Percentiles rank a stretch among this genome's conserved stretches.
phyloP scores from a whole-genome alignment of 2,888 invertebrate species.

The Chalcosyrphus nemorum region DNA sequence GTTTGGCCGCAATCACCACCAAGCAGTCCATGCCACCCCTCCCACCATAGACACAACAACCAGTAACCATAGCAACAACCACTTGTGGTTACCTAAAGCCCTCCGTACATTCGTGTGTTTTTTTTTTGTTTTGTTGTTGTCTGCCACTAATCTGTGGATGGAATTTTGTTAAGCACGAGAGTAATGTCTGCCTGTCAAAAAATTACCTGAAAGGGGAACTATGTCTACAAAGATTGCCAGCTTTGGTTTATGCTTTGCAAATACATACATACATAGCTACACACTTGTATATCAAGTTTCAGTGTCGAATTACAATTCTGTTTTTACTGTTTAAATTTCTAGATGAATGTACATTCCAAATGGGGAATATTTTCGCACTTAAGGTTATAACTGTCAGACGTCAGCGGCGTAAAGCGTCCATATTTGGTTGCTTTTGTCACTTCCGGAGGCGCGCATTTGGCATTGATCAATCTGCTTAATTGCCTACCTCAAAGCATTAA shows the following conservation, averaged over 20 bases:
- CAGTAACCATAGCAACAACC: conserved; percentile 32
- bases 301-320: conserved; percentile 44
- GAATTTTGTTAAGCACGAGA: conserved; percentile 54
- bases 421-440: conserved; percentile 34
- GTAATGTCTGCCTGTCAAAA: conserved; percentile 65
- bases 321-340: conserved; percentile 13
- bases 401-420: background rate
- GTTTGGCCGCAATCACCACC: conserved; percentile 37
- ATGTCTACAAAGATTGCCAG: conserved; percentile 10
- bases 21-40: conserved; percentile 1
- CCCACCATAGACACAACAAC: conserved; percentile 13
- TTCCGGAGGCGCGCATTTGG: conserved; percentile 54
- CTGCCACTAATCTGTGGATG: conserved; percentile 48
- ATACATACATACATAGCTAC: too few relatives aligned
- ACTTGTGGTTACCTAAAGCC: conserved; percentile 52
- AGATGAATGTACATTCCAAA: conserved; percentile 5
- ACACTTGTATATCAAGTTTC: too few relatives aligned
- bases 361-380: conserved; percentile 10
- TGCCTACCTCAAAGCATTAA: background rate
- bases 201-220: conserved; percentile 62
- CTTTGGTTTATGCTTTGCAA: conserved; percentile 4
- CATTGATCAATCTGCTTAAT: conserved; percentile 35
- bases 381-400: conserved; percentile 38
- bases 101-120: conserved; percentile 32
- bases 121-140: too few relatives aligned